Evolutionary conservation across 1,140 invertebrate species (phyloP), one percentile per base, ranked within the genome.

Genomic region (Gryllus bimaculatus): DNA sequence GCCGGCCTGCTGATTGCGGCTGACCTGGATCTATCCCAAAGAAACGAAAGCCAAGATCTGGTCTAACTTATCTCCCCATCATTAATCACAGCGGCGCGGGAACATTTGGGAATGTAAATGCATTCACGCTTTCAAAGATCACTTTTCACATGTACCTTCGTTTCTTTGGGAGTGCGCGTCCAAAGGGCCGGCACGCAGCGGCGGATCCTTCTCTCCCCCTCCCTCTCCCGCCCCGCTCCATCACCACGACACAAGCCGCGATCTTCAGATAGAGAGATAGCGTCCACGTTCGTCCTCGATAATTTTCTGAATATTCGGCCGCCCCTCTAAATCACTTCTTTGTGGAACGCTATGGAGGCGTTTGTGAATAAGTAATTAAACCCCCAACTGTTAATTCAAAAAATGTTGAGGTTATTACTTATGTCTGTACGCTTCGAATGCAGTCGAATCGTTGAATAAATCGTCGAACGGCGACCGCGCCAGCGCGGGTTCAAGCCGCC

Each of bases 311-410:
- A 66, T 66, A 66, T 66, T 66, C 54, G 2, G 18, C 15, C 10
- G 18, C 54, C 54, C 7, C 54, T 66, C 54, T 66, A 66, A 66
- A 66, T 66, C 54, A 66, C 54, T 66, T 66, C 54, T 66, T 18
- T 66, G 54, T 66, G 54, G 54, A 66, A 66, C 54, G 54, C 2
- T 66, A 66, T 66, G 54, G 18, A 66, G 54, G 54, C 54, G 54
- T 66, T n/a, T 66, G 54, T 66, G 54, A 66, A 66, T 66, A 66
- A 66, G 54, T 66, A 66, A 66, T 66, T 66, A n/a, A 66, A 66
- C 54, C 54, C 18, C 54, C 54, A 66, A 66, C 54, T 13, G 54
- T 66, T 66, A 66, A 66, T 66, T 7, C n/a, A n/a, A n/a, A 66
- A 66, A 66, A 66, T 66, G 18, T 10, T 10, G 54, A 66, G 54